A percentile compares a stretch with the other conserved stretches of the same genome.
Conservation (phyloP, 2,888 invertebrate species). For the Onthophagus sagittarius region DNA sequence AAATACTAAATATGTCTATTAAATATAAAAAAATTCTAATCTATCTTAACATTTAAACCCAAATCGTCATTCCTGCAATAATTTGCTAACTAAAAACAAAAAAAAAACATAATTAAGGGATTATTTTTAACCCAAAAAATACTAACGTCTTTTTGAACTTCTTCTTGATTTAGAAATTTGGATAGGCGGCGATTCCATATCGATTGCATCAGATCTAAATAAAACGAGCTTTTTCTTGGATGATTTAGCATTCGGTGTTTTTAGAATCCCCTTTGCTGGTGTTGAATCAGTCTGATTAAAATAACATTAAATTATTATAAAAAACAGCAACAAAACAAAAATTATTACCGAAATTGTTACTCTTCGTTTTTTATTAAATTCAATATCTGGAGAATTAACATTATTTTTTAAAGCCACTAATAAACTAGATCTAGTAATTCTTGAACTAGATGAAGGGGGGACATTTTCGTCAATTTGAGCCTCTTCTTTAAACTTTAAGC, state of each 20-base stretch:
- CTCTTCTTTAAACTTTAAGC: background rate
- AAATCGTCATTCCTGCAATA: no score
- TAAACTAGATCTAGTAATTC: background rate
- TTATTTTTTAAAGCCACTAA: background rate
- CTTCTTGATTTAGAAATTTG: background rate
- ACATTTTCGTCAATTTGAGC: background rate
- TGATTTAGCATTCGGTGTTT: conserved; percentile 13
- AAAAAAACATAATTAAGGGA: no score
- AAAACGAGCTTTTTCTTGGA: conserved; percentile 21
- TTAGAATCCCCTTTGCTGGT: conserved; percentile 23
- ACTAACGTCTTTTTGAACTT: background rate
- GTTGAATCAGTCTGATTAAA: conserved; percentile 11
- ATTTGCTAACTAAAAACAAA: no score
- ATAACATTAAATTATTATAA: background rate
- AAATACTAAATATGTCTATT: no score
- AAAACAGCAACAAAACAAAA: background rate
- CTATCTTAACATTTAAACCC: no score
- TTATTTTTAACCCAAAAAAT: no score
- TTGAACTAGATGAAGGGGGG: conserved; percentile 1
- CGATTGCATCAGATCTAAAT: conserved; percentile 8
- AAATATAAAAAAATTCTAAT: no score
- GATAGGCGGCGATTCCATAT: background rate
- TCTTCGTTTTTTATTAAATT: conserved; percentile 10
- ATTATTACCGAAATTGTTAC: background rate
- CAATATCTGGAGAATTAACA: conserved; percentile 34